Evolutionary conservation across 2,888 invertebrate genomes (phyloP).

Genomic region (Amiota communis): DNA sequence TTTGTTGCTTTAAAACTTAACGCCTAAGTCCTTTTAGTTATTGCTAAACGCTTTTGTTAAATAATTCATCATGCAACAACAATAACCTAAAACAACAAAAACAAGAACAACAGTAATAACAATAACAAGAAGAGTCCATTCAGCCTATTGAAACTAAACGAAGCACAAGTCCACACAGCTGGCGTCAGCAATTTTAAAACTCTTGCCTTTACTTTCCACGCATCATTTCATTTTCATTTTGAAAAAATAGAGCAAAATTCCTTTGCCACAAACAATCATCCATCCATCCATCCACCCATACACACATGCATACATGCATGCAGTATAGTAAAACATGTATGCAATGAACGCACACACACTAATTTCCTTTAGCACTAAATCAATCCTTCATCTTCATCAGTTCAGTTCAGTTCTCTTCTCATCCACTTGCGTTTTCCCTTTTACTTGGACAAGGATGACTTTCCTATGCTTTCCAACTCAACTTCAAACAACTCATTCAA

Average conservation of each 20-base stretch:
- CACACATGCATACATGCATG: background rate
- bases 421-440: background rate
- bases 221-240: background rate
- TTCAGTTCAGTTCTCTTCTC: background rate
- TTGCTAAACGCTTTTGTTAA: constrained; percentile 30
- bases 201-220: constrained; percentile 24
- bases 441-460: background rate
- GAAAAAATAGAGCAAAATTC: too few species aligned
- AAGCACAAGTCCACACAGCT: constrained; percentile 56
- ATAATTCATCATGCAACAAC: constrained; percentile 16
- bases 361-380: constrained; percentile 65
- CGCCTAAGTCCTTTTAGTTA: constrained; percentile 59
- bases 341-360: constrained; percentile 38
- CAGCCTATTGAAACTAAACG: too few species aligned
- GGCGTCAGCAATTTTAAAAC: constrained; percentile 58
- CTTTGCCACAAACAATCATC: too few species aligned
- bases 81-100: too few species aligned
- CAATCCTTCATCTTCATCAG: constrained; percentile 49
- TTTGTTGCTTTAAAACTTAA: constrained; percentile 43
- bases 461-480: constrained; percentile 21
- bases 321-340: too few species aligned
- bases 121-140: background rate
- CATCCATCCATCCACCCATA: background rate
- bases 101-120: background rate
- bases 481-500: constrained; percentile 13